Base-by-base conservation (phyloP, 1,140 invertebrate genomes). In the Dryas iulia region DNA sequence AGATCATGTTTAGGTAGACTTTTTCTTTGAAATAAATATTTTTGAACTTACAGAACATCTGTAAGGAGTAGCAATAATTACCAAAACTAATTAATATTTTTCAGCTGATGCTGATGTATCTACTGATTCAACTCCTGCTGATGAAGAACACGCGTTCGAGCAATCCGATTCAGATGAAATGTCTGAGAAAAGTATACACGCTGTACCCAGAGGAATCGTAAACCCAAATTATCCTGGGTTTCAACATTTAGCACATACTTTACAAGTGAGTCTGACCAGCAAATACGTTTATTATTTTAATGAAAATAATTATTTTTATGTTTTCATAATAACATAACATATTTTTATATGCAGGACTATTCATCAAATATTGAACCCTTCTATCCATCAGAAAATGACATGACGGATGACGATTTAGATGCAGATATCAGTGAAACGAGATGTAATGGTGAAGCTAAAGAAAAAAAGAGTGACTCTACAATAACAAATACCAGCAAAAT, bases 211-310 rank as follows among this genome's bases (percentile, higher is more conserved):
- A 70, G 95, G 95, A 52, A 96, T 96, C 66, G 94, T 96, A 72
- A 96, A 96, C 87, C 95, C 95, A 7, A 96, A 96, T 85, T 96
- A 96, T 86, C 95, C 95, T 7, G 95, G 95, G 28, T 94, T 95
- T 78, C 94, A 95, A 79, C 94, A 94, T 81, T 87, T 94, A 71
- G 93, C 93, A 6, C 93, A 94, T 68, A 93, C 93, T 53, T 83
- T 94, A 69, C 92, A 81, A 86, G 91, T 92, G 64, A 81, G 77
- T 69, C n/a, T n/a, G n/a, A n/a, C n/a, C n/a, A n/a, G n/a, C n/a
- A n/a, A n/a, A n/a, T 73, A 77, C 7, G 1, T 2, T 8, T 47
- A 18, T 3, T 21, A 18, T 47, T 47, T 47, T 14, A 2, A 14
- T 39, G 8, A 21, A 47, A 8, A 47, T 25, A 8, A 64, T 18